Evolutionary conservation across 1,140 invertebrate genomes (phyloP).

Genomic region (Carcinoscorpius rotundicauda): DNA sequence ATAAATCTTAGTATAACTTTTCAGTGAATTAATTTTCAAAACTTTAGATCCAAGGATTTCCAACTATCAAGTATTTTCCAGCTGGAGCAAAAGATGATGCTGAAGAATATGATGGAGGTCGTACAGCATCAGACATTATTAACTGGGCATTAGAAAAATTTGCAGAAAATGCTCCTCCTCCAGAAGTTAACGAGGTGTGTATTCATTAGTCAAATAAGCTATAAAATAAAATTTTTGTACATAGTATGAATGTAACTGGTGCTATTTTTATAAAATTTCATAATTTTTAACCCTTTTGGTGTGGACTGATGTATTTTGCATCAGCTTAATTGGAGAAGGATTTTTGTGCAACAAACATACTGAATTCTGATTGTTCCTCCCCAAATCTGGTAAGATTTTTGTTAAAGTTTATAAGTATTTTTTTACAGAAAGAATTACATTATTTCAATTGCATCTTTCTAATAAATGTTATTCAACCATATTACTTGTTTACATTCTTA

Average conservation of each 20-base stretch:
- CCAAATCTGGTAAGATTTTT: not conserved
- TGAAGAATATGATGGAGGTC: constrained; percentile 62
- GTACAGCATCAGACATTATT: constrained; percentile 82
- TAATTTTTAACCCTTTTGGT: not conserved
- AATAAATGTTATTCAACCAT: no score
- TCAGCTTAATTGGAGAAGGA: not conserved
- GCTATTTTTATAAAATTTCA: not conserved
- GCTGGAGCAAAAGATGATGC: constrained; percentile 63
- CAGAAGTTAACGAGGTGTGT: constrained; percentile 66
- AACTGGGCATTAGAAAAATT: constrained; percentile 76
- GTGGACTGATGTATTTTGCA: not conserved
- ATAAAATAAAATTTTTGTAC: no score
- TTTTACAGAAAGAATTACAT: no score
- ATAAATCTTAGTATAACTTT: no score
- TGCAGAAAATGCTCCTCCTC: constrained; percentile 71
- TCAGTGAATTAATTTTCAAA: not conserved
- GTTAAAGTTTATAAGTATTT: not conserved
- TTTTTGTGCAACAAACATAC: no score
- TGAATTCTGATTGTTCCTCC: no score
- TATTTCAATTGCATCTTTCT: no score
- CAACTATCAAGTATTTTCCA: constrained; percentile 92
- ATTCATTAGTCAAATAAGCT: no score
- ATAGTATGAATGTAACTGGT: no score
- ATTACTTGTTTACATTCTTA: no score
- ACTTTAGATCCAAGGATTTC: constrained; percentile 69